These are phyloP conservation scores for Pherbina coryleti DNA, from an alignment of 2,888 invertebrate species.

Conservation along the genomic window DNA sequence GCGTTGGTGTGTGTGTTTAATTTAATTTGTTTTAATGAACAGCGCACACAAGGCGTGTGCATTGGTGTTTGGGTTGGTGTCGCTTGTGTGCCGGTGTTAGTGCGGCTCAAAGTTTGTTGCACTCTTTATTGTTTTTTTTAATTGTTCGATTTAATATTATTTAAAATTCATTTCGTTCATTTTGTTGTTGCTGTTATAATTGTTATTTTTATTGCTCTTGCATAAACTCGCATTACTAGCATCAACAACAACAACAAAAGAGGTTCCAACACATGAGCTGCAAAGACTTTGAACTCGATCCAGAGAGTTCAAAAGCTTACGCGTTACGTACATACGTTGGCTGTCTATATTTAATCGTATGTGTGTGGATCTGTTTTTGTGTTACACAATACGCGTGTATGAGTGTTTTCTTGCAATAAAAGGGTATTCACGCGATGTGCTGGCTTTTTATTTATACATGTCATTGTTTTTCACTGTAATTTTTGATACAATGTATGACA, in stretches of 20 bases:
- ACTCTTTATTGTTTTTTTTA: no score
- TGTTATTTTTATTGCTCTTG: not conserved
- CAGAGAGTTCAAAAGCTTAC: not conserved
- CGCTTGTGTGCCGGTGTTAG: not conserved
- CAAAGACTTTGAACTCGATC: not conserved
- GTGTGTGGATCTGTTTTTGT: no score
- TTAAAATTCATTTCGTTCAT: not conserved
- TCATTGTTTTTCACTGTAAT: no score
- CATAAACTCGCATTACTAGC: not conserved
- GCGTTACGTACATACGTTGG: not conserved
- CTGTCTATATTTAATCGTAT: not conserved
- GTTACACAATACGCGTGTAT: no score
- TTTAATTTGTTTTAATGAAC: slow-evolving; percentile 23
- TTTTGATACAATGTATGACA: no score
- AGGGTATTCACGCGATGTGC: no score
- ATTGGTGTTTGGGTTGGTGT: not conserved
- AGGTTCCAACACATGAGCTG: not conserved
- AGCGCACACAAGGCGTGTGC: not conserved
- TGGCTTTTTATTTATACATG: no score
- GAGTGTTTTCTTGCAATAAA: no score
- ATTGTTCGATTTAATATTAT: no score
- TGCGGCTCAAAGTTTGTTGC: no score
- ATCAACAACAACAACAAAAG: not conserved
- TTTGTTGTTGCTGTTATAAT: not conserved
- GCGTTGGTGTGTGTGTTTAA: not conserved